phyloP scores from a whole-genome alignment of 2,113 vertebrate genomes.

The Nothoprocta perdicaria region DNA sequence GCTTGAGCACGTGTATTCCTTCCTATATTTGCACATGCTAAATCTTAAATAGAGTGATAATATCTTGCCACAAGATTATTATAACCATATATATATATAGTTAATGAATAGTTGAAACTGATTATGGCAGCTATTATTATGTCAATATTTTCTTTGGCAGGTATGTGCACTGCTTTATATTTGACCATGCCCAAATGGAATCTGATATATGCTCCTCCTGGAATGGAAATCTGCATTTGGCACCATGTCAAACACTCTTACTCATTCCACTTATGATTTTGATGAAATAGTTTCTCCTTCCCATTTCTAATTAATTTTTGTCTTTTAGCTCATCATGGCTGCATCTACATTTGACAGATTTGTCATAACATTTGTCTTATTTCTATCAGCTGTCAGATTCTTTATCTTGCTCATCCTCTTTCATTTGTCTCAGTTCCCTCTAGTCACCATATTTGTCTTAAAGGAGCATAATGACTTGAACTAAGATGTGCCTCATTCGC shows the following conservation, averaged over 20 bases:
- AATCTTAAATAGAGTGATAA: neutral
- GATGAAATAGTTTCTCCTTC: constrained; percentile 53
- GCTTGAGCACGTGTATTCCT: no score
- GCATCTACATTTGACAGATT: constrained; percentile 59
- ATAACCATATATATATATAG: neutral
- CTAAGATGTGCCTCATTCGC: constrained; percentile 19
- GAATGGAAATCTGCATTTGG: constrained; percentile 3
- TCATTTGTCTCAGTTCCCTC: constrained; percentile 40
- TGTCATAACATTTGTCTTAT: constrained; percentile 65
- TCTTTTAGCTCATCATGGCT: constrained; percentile 41
- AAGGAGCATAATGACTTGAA: neutral
- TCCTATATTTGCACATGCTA: neutral
- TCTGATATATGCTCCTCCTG: neutral
- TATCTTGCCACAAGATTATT: neutral
- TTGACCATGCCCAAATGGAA: neutral
- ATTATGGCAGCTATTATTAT: neutral
- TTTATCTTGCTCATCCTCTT: constrained; percentile 54
- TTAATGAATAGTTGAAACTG: neutral
- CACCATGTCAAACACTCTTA: neutral
- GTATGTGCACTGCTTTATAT: neutral
- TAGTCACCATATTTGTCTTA: constrained; percentile 39
- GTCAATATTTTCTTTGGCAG: neutral
- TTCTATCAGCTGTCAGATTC: constrained; percentile 45
- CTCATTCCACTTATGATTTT: constrained; percentile 23
- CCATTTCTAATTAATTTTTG: constrained; percentile 70